Conservation (phyloP, 2,888 invertebrate genomes). For the Thymelicus acteon region DNA sequence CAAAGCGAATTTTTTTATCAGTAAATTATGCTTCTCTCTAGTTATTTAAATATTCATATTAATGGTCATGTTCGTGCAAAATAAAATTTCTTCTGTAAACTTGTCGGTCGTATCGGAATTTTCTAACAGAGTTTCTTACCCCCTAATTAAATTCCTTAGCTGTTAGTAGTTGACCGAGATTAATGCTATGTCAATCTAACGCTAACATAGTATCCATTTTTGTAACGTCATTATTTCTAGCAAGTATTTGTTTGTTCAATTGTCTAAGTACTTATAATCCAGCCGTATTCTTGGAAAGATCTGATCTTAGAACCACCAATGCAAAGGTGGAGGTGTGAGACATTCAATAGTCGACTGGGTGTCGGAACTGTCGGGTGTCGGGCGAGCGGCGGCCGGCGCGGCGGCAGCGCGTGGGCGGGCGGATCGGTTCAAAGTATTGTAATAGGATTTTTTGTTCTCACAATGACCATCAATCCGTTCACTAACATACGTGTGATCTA, state of each 20-base stretch:
- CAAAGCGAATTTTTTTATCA: too few species aligned
- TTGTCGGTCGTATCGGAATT: too few species aligned
- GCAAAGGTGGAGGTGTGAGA: conserved; percentile 5
- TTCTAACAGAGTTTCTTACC: too few species aligned
- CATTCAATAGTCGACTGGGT: neutral
- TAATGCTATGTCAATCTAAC: too few species aligned
- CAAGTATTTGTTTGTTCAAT: too few species aligned
- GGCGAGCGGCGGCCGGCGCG: neutral
- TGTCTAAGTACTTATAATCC: neutral
- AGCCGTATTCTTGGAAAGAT: neutral
- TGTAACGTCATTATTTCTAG: too few species aligned
- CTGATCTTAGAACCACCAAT: neutral
- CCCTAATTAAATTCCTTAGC: too few species aligned
- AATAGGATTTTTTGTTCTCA: neutral
- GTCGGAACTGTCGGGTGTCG: neutral
- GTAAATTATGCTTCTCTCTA: neutral
- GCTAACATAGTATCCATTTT: too few species aligned
- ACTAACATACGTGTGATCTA: neutral
- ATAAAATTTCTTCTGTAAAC: too few species aligned
- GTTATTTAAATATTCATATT: too few species aligned
- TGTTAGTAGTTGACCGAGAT: too few species aligned
- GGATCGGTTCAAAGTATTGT: conserved; percentile 2
- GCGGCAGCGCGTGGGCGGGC: conserved; percentile 5
- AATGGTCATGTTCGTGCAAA: too few species aligned
- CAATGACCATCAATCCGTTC: neutral